Conservation (phyloP, 1,140 invertebrate species). For the Gonatopus flavifemur region DNA sequence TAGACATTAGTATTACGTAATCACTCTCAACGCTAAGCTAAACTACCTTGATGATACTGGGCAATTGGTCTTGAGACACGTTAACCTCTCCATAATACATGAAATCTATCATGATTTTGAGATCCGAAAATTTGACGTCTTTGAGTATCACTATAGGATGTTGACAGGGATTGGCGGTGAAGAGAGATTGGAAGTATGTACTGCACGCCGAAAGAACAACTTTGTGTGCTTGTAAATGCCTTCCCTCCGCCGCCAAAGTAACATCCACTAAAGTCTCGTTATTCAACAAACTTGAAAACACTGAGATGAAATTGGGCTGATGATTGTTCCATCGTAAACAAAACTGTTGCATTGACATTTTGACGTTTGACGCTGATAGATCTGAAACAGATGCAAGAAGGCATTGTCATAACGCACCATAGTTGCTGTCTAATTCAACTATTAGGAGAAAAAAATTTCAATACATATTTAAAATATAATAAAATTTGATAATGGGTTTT, state of each 20-base stretch:
- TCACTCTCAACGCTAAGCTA: constrained; percentile 1
- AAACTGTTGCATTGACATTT: constrained; percentile 80
- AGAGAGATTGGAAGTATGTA: constrained; percentile 80
- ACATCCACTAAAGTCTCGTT: constrained; percentile 84
- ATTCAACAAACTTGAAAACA: constrained; percentile 77
- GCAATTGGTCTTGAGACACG: constrained; percentile 83
- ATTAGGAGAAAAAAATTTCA: not conserved
- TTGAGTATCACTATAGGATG: constrained; percentile 90
- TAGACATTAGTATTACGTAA: no score
- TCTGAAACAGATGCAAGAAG: constrained; percentile 4
- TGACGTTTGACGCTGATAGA: not conserved
- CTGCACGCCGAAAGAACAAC: constrained; percentile 84
- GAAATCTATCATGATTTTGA: constrained; percentile 87
- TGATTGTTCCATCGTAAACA: constrained; percentile 88
- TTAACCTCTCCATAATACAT: constrained; percentile 93
- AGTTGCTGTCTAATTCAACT: not conserved
- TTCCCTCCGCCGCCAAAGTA: constrained; percentile 82
- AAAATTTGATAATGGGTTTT: not conserved
- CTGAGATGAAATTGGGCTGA: constrained; percentile 84
- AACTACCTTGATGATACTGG: constrained; percentile 75
- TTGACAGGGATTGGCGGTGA: constrained; percentile 82
- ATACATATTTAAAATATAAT: not conserved
- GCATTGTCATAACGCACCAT: not conserved
- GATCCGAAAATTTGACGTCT: constrained; percentile 82
- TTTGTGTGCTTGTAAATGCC: constrained; percentile 82